Conservation (phyloP, 2,888 invertebrate species). For the Apamea epomidion region DNA sequence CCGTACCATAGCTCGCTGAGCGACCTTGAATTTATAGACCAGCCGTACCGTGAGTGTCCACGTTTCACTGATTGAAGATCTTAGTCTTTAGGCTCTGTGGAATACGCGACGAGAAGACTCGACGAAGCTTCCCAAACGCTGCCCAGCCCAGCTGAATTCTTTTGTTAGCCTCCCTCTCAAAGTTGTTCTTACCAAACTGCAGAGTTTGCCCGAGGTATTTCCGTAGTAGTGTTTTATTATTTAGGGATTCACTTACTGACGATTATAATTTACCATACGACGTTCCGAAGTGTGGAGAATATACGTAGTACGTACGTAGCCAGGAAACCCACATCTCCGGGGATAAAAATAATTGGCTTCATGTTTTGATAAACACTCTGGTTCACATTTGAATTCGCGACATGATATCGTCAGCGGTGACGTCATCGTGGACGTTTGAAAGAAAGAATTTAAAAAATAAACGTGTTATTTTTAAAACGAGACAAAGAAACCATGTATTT, state of each 20-base stretch:
- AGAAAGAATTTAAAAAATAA: conserved; percentile 23
- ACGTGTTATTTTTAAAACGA: conserved; percentile 22
- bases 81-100: too few relatives aligned
- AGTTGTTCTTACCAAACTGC: too few relatives aligned
- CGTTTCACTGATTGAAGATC: too few relatives aligned
- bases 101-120: too few relatives aligned
- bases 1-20: too few relatives aligned
- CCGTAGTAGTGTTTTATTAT: neutral
- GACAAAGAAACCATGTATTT: conserved; percentile 20
- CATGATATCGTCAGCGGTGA: conserved; percentile 33
- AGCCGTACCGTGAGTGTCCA: too few relatives aligned
- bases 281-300: conserved; percentile 2
- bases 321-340: conserved; percentile 43
- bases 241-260: neutral
- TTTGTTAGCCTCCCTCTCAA: too few relatives aligned
- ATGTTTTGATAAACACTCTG: conserved; percentile 52
- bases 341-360: conserved; percentile 61
- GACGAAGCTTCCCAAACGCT: too few relatives aligned
- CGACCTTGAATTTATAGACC: too few relatives aligned
- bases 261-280: neutral
- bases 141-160: too few relatives aligned
- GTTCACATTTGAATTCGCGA: conserved; percentile 32
- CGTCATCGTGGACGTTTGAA: conserved; percentile 27
- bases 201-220: neutral
- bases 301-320: conserved; percentile 10